phyloP scores from a whole-genome alignment of 1,140 invertebrate genomes.

The Ceratina calcarata region DNA sequence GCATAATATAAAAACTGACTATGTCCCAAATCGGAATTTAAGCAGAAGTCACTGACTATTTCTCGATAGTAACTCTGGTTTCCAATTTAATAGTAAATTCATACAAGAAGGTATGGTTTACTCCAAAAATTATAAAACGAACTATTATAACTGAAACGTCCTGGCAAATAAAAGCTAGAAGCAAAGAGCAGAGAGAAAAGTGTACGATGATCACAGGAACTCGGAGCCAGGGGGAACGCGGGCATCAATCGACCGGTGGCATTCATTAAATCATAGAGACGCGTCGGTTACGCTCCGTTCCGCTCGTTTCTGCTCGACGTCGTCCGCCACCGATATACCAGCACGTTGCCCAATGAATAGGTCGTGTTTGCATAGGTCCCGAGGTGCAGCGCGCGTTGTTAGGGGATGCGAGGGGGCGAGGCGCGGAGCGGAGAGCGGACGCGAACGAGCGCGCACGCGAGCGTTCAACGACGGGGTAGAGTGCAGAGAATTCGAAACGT shows the following conservation, averaged over 20 bases:
- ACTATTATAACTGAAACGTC: no score
- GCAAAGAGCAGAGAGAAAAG: no score
- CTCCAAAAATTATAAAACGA: no score
- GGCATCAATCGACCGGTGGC: conserved; percentile 8
- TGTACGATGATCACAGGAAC: conserved; percentile 4
- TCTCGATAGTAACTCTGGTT: no score
- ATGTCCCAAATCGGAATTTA: no score
- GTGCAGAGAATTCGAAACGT: conserved; percentile 33
- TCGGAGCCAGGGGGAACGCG: not conserved
- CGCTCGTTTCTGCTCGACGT: conserved; percentile 37
- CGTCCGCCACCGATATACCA: conserved; percentile 46
- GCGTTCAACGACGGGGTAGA: conserved; percentile 31
- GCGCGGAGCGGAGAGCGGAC: not conserved
- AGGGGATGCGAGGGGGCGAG: conserved; percentile 4
- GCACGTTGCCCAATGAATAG: conserved; percentile 71
- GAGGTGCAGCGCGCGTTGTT: conserved; percentile 58
- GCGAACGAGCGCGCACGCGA: not conserved
- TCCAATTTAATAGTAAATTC: no score
- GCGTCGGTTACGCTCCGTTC: conserved; percentile 36
- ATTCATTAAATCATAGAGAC: conserved; percentile 67
- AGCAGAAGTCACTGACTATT: no score
- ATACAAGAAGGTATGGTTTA: no score
- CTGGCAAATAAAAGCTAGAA: no score
- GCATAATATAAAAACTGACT: no score
- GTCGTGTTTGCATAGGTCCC: conserved; percentile 73